These are phyloP conservation scores for Ganaspis brasiliensis DNA, from an alignment of 2,888 invertebrate species.

Conservation along the genomic window DNA sequence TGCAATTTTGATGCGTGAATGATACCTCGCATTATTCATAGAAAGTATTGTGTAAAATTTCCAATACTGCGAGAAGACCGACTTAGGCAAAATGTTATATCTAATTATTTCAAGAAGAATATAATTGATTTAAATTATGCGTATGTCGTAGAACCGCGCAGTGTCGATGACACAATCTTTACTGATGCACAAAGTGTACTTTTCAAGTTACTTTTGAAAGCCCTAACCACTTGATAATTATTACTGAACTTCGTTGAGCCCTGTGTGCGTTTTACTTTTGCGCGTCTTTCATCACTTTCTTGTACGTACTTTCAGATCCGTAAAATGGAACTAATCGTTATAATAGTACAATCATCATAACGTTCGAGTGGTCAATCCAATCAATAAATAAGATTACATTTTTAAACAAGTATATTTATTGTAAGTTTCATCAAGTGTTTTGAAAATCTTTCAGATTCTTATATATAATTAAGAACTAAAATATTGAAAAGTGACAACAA, in stretches of 20 bases:
- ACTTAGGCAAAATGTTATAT: background rate
- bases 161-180: background rate
- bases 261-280: constrained; percentile 1
- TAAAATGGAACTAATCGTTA: background rate
- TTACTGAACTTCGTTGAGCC: background rate
- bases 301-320: constrained; percentile 1
- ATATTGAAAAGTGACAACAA: too few species aligned
- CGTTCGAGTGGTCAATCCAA: too few species aligned
- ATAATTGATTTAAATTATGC: constrained; percentile 23
- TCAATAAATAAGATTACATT: too few species aligned
- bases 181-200: background rate
- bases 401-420: too few species aligned
- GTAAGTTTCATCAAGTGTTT: too few species aligned
- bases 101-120: background rate
- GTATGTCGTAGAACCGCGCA: background rate
- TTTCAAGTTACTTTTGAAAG: background rate
- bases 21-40: constrained; percentile 1
- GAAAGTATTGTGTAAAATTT: constrained; percentile 1
- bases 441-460: too few species aligned
- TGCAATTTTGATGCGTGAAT: constrained; percentile 23
- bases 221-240: background rate
- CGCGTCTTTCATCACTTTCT: constrained; percentile 1
- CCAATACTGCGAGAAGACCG: constrained; percentile 1
- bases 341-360: background rate
- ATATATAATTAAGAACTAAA: too few species aligned